Evolutionary conservation across 2,113 vertebrate genomes (phyloP).

Genomic region (Ictidomys tridecemlineatus): DNA sequence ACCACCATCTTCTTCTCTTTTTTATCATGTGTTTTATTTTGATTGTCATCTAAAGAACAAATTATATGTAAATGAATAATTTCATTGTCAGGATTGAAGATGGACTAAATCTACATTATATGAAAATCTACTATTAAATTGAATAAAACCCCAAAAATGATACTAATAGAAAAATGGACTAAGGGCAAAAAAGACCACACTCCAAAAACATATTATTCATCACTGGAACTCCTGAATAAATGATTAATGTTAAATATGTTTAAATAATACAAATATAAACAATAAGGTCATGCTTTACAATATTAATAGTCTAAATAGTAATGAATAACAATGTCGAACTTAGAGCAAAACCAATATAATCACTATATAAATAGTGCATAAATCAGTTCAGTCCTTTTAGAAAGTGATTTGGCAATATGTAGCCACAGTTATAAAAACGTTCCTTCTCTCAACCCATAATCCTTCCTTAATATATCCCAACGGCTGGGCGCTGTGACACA

Average conservation of each 20-base stretch:
- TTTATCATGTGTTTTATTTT: constrained; percentile 90
- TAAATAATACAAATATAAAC: constrained; percentile 1
- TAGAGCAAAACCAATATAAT: neutral
- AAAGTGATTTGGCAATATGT: neutral
- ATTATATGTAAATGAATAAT: neutral
- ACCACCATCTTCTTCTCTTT: constrained; percentile 92
- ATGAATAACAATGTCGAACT: neutral
- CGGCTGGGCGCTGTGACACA: no score
- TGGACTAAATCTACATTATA: neutral
- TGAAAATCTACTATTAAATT: neutral
- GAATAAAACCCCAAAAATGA: neutral
- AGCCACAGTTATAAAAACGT: neutral
- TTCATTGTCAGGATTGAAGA: constrained; percentile 45
- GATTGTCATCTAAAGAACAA: constrained; percentile 88
- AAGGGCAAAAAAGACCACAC: neutral
- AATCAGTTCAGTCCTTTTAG: neutral
- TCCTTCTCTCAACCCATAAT: constrained; percentile 7
- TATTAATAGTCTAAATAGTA: constrained; percentile 11
- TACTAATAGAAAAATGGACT: neutral
- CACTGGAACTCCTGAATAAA: constrained; percentile 32
- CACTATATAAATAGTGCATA: neutral
- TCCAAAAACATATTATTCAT: neutral
- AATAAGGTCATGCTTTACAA: neutral
- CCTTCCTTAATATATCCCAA: neutral
- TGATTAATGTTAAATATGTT: neutral